Evolutionary conservation across 1,140 invertebrate genomes (phyloP).

Genomic region (Zaprionus camerounensis): DNA sequence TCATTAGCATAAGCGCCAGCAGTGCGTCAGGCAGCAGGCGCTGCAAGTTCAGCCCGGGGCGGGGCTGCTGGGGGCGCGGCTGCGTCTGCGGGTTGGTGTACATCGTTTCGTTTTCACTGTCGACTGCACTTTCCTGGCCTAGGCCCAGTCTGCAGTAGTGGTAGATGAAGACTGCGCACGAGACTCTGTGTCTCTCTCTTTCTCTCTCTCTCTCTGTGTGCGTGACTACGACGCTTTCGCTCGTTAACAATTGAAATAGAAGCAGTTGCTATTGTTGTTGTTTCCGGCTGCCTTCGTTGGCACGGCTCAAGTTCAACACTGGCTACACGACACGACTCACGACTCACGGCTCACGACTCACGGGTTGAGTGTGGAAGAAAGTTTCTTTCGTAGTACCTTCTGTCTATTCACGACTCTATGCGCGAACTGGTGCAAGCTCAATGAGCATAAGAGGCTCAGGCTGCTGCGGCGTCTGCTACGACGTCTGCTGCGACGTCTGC

Average conservation of each 20-base stretch:
- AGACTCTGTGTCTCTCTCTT: neutral
- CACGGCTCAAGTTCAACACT: constrained; percentile 59
- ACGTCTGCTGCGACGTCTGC: constrained; percentile 27
- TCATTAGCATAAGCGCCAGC: constrained; percentile 63
- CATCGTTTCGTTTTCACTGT: constrained; percentile 52
- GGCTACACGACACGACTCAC: constrained; percentile 53
- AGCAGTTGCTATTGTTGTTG: constrained; percentile 56
- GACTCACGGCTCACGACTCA: constrained; percentile 42
- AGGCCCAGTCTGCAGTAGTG: constrained; percentile 30
- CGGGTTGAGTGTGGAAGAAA: constrained; percentile 59
- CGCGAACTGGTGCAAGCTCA: constrained; percentile 44
- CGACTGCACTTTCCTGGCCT: constrained; percentile 54
- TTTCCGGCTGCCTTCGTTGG: constrained; percentile 17
- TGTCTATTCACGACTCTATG: constrained; percentile 35
- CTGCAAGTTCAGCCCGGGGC: constrained; percentile 45
- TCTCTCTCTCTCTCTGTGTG: constrained; percentile 21
- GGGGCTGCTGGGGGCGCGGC: constrained; percentile 2
- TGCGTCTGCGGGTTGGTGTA: constrained; percentile 32
- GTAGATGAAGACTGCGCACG: neutral
- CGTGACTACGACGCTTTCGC: constrained; percentile 83
- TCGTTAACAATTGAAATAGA: constrained; percentile 83
- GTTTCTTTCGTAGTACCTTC: constrained; percentile 47
- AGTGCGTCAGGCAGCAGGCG: constrained; percentile 76
- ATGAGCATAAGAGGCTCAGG: constrained; percentile 16
- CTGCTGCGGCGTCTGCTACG: constrained; percentile 9